These are phyloP conservation scores for Epinotia nisella DNA, from an alignment of 2,888 invertebrate species.

Conservation along the genomic window DNA sequence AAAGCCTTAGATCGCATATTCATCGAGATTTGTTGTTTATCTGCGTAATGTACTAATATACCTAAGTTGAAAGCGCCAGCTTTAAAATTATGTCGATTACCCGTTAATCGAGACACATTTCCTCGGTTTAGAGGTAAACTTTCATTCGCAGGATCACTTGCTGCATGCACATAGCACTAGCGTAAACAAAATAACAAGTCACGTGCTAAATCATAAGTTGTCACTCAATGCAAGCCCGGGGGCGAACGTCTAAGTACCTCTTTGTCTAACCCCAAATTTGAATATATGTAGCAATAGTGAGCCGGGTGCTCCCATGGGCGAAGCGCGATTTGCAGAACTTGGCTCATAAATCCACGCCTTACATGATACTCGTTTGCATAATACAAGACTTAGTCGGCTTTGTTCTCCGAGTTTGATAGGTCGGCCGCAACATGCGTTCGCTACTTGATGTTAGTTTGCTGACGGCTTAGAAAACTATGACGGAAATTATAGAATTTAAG, in stretches of 20 bases:
- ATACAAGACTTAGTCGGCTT: constrained; percentile 81
- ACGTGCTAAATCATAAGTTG: constrained; percentile 55
- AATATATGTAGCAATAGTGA: constrained; percentile 76
- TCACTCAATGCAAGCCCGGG: constrained; percentile 56
- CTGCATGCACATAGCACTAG: too few species aligned
- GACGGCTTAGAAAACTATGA: constrained; percentile 11
- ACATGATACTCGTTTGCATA: constrained; percentile 84
- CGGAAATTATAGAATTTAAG: neutral
- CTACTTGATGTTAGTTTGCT: constrained; percentile 46
- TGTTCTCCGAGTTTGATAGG: constrained; percentile 79
- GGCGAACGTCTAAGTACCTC: constrained; percentile 52
- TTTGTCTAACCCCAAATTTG: constrained; percentile 72
- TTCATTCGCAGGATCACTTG: too few species aligned
- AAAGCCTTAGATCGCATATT: too few species aligned
- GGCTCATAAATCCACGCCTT: constrained; percentile 83
- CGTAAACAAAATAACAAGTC: constrained; percentile 5
- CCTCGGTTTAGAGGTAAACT: too few species aligned
- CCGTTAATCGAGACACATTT: too few species aligned
- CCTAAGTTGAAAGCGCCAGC: too few species aligned
- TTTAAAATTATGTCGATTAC: too few species aligned
- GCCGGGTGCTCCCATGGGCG: constrained; percentile 66
- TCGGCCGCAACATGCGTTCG: constrained; percentile 60
- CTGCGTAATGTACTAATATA: too few species aligned
- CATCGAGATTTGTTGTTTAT: too few species aligned
- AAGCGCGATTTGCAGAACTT: constrained; percentile 78